Conservation (phyloP, 2,797 vertebrate species). For the Aldrovandia affinis region DNA sequence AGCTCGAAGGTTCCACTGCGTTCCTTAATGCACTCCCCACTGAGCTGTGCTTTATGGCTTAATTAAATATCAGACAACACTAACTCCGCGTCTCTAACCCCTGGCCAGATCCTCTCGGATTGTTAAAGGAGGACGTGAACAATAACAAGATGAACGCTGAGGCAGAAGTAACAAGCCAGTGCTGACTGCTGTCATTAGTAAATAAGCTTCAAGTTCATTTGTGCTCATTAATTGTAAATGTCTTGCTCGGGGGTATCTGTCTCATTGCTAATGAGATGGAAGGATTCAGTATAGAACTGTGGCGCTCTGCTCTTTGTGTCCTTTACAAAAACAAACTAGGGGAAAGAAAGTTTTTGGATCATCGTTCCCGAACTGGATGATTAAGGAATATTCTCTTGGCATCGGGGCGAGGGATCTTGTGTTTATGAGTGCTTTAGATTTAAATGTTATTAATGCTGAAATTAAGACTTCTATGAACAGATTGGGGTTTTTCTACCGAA, state of each 20-base stretch:
- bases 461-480: not conserved
- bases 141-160: constrained; percentile 40
- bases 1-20: constrained; percentile 19
- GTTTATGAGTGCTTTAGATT: constrained; percentile 8
- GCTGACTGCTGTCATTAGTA: constrained; percentile 66
- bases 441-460: not conserved
- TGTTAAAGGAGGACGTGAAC: constrained; percentile 9
- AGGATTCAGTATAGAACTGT: not conserved
- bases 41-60: constrained; percentile 55
- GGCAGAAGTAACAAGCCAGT: constrained; percentile 55
- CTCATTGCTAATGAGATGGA: constrained; percentile 42
- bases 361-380: not conserved
- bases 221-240: constrained; percentile 72
- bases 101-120: constrained; percentile 36
- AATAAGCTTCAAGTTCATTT: constrained; percentile 74
- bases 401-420: not conserved
- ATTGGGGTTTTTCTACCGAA: not conserved
- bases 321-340: not conserved
- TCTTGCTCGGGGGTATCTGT: constrained; percentile 65
- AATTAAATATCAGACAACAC: constrained; percentile 66
- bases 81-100: constrained; percentile 52
- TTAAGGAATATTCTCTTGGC: not conserved
- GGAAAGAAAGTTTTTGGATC: not conserved
- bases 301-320: not conserved
- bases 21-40: constrained; percentile 40